phyloP scores from a whole-genome alignment of 1,140 invertebrate genomes.

The Cotesia chilonis region DNA sequence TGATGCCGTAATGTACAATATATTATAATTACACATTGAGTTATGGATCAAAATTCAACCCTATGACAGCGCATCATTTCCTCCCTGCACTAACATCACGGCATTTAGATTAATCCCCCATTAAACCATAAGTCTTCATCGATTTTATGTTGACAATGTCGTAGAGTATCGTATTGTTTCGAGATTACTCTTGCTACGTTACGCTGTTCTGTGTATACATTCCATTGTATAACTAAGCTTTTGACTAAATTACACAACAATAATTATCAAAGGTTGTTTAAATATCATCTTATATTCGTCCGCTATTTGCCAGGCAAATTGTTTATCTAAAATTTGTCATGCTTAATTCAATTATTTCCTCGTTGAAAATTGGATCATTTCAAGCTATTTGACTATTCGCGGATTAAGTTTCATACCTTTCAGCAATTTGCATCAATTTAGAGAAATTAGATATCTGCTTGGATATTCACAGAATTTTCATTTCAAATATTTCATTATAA shows the following conservation, averaged over 20 bases:
- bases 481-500: no score
- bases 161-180: not conserved
- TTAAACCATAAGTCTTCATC: not conserved
- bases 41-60: conserved; percentile 25
- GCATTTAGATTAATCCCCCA: conserved; percentile 19
- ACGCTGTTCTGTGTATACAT: not conserved
- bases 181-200: not conserved
- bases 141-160: not conserved
- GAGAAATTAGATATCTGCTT: no score
- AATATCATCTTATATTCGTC: no score
- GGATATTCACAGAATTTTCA: no score
- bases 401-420: no score
- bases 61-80: conserved; percentile 1
- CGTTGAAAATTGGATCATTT: no score
- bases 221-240: not conserved
- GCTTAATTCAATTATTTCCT: no score
- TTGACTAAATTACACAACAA: no score
- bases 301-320: no score
- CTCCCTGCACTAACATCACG: not conserved
- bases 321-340: no score
- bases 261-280: not conserved
- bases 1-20: not conserved
- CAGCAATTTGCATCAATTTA: no score
- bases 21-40: conserved; percentile 13
- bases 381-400: no score